Evolutionary conservation across 92 coral and sea anemone species (phyloP), one percentile per base, ranked within the genome.

Genomic region (Parazoanthus atlanticus): DNA sequence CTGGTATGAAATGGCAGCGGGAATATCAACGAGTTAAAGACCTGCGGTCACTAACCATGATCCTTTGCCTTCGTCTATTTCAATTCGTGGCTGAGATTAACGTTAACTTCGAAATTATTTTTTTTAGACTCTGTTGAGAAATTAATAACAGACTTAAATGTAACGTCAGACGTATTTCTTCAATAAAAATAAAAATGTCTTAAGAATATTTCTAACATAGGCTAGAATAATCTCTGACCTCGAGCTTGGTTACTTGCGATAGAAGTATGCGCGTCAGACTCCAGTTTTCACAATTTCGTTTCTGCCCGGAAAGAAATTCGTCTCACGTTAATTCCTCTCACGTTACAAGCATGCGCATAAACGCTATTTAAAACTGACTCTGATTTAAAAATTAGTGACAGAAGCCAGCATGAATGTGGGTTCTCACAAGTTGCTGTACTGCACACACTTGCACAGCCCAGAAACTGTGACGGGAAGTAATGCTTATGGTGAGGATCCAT

Each of bases 1-100:
- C 87, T 84, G 87, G 87, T 46, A 84, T 84, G 87, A 70, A 71
- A 9, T 41, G 78, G 78, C 78, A 36, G 76, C 41, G 29, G 33
- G 56, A 28, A 47, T 47, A 36, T 28, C n/a, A 28, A 1, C 33
- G 49, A 36, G 26, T 21, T 7, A 5, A 19, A 61, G 28, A 61
- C 26, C 69, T 52, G 21, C 21, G 58, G 3, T 52, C 3, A 16
- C 58, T 16, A 52, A 61, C 69, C n/a, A 25, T 61, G 69, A 19
- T 61, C 69, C 69, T 23, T 61, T 61, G 69, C 69, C 8, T 5
- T 61, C 28, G 28, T 61, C 17, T 61, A 6, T 61, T 19, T 25
- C 3, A 15, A 61, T 23, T 19, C 15, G 28, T 61, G 69, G 8
- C 9, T 61, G 26, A 21, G 25, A 16, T 56, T 3, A 56, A 56